Base-by-base conservation (phyloP, 2,888 invertebrate genomes). In the Pantelozetes paolii region DNA sequence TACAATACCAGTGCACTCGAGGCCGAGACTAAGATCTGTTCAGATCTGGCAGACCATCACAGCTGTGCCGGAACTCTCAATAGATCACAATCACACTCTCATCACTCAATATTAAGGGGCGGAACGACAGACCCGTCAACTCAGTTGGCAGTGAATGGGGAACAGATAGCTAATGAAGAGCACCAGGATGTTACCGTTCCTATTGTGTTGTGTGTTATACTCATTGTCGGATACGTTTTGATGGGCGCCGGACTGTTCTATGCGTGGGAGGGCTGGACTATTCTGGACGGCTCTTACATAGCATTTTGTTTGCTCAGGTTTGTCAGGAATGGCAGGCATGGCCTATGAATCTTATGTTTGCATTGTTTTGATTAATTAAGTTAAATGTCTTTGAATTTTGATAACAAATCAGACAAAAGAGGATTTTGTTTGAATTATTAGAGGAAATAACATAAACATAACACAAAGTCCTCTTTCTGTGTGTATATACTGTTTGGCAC, bases 271-370 rank as follows among this genome's bases (percentile, higher is more conserved):
- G 87, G 88, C 59, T 97, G 96, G 96, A 88, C 89, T 79, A 88
- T 90, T 80, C 85, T 97, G 77, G 93, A 95, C 79, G 94, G 94
- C 72, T 93, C 93, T 73, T 95, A 92, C 83, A 95, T 95, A 84
- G 94, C 94, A 81, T 95, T 95, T 83, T 93, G 95, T 81, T 94
- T 94, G 2, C 85, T 95, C 26, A 74, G 74, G 74, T 74, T 8
- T 59, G 74, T 20, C 23, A 32, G n/a, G n/a, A n/a, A 28, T 32
- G 13, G 23, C 26, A 9, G 26, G 6, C 18, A n/a, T 48, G 15
- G n/a, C n/a, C 18, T 5, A n/a, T 48, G 18, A 2, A 1, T 32
- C 59, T 8, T 30, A 59, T 59, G n/a, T 59, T 59, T 59, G 32
- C 30, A 30, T 59, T 28, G 15, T 36, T 64, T n/a, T 64, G 32